phyloP scores from a whole-genome alignment of 2,797 vertebrate species.

The Pitangus sulphuratus region DNA sequence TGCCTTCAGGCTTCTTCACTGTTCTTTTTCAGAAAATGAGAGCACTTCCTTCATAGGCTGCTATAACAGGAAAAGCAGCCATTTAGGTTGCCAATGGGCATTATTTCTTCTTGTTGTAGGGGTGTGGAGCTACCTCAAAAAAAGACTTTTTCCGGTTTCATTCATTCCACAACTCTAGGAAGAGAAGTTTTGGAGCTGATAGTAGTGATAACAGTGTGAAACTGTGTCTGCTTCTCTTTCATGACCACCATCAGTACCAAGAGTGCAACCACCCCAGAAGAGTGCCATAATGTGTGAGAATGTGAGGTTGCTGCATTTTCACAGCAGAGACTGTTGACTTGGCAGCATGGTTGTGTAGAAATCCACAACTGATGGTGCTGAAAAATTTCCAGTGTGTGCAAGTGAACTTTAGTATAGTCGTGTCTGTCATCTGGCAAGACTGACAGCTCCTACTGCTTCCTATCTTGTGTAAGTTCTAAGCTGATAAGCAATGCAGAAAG shows the following conservation, averaged over 20 bases:
- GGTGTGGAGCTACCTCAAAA: background rate
- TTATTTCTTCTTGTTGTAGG: background rate
- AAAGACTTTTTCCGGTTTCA: background rate
- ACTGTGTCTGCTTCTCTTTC: background rate
- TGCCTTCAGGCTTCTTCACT: background rate
- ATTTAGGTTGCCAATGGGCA: background rate
- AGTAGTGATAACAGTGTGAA: background rate
- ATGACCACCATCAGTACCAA: no score
- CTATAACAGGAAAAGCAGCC: background rate
- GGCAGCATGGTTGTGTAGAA: background rate
- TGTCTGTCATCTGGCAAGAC: background rate
- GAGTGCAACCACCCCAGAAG: background rate
- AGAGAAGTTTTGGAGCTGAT: background rate
- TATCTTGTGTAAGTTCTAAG: background rate
- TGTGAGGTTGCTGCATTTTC: background rate
- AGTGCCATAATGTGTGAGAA: rapidly evolving
- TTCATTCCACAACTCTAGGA: background rate
- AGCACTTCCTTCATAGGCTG: background rate
- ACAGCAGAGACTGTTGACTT: background rate
- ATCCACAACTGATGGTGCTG: background rate
- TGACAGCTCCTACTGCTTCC: background rate
- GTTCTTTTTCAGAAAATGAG: background rate
- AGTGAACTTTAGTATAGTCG: background rate
- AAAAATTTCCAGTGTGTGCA: background rate
- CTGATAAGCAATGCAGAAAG: background rate